Evolutionary conservation across 2,797 vertebrate genomes (phyloP), one percentile per base, ranked within the genome.

Genomic region (Enteromius afrohamiltoni): DNA sequence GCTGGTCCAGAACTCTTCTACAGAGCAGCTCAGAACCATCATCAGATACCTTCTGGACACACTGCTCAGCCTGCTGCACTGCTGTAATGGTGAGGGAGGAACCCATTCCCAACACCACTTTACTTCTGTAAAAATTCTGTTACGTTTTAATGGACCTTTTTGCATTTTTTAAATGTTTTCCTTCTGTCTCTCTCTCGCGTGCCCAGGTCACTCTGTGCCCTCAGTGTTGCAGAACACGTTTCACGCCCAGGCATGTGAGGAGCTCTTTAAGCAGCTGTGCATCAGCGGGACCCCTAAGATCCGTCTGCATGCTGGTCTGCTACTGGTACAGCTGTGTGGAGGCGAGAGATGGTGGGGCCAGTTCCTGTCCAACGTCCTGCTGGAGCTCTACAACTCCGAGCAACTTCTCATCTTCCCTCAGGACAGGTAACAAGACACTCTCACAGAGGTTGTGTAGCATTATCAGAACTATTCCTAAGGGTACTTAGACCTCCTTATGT

Each of bases 211-310:
- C 90, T 96, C 97, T 0, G 97, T 99, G 91, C 98, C 98, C 86
- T 95, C 96, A 8, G 98, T 99, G 90, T 95, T 99, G 71, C 97
- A 99, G 93, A 98, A 94, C 85, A 98, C 97, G 26, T 99, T 99
- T 91, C 96, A 99, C 58, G 96, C 97, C 55, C 96, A 99, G 88
- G 97, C 98, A 80, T 99, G 98, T 86, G 98, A 99, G 91, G 98
- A 99, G 87, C 95, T 99, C 65, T 99, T 99, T 89, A 99, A 99
- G 91, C 98, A 99, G 85, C 92, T 99, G 3, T 99, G 98, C 85
- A 98, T 99, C 92, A 99, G 98, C 75, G 98, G 98, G 80, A 99
- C 98, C 0, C 98, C 98, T 14, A 98, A 99, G 91, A 99, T 99
- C 88, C 94, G 98, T 0, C 89, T 99, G 81, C 97, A 99, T 5